Evolutionary conservation across 2,113 vertebrate species (phyloP).

Genomic region (Gobiocypris rarus): DNA sequence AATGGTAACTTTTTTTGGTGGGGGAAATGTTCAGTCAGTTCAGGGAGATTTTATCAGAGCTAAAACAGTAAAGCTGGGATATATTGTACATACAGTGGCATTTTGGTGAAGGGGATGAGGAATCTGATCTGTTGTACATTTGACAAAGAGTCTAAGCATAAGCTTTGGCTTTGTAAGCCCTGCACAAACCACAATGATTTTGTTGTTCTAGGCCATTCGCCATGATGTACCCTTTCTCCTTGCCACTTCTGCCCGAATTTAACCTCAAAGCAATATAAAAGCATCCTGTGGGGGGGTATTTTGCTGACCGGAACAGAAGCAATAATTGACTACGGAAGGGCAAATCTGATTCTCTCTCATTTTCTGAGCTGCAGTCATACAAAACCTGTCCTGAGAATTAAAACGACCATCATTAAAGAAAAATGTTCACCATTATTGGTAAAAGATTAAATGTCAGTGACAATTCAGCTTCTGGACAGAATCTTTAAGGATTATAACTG

Average conservation of each 20-base stretch:
- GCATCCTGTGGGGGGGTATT: conserved; percentile 66
- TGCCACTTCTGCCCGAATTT: conserved; percentile 71
- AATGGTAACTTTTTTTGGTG: background rate
- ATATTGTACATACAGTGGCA: conserved; percentile 34
- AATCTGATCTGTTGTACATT: conserved; percentile 46
- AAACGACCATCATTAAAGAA: background rate
- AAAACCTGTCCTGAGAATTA: background rate
- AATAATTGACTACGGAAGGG: conserved; percentile 72
- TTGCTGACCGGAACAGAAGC: conserved; percentile 66
- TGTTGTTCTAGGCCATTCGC: conserved; percentile 71
- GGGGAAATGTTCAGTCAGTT: background rate
- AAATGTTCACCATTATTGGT: background rate
- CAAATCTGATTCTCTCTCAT: conserved; percentile 35
- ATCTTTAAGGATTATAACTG: conserved; percentile 22
- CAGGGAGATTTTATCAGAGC: background rate
- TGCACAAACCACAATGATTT: conserved; percentile 65
- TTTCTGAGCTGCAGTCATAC: background rate
- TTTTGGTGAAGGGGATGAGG: conserved; percentile 47
- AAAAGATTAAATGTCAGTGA: background rate
- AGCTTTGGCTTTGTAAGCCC: conserved; percentile 67
- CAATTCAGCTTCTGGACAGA: background rate
- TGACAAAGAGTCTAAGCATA: conserved; percentile 62
- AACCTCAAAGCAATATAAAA: conserved; percentile 68
- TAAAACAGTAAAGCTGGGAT: conserved; percentile 18
- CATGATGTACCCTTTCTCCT: conserved; percentile 70